Evolutionary conservation across 2,888 invertebrate genomes (phyloP).

Genomic region (Ochlodes sylvanus): DNA sequence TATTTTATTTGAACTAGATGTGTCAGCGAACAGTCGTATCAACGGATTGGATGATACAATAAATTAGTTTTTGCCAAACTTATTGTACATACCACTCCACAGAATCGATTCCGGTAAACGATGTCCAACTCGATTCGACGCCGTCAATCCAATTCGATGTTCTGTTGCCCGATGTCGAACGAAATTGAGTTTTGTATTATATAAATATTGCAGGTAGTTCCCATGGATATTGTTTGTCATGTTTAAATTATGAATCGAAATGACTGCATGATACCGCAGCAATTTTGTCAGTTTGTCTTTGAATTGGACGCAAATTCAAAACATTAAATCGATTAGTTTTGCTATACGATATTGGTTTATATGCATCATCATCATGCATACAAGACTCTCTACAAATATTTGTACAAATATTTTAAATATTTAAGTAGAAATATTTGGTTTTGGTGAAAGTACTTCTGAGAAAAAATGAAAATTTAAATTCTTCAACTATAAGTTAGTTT

Average conservation of each 20-base stretch:
- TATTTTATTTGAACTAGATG: slow-evolving; percentile 25
- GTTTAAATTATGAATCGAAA: slow-evolving; percentile 32
- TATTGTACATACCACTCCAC: slow-evolving; percentile 22
- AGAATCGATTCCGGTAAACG: slow-evolving; percentile 24
- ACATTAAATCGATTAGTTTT: too few relatives aligned
- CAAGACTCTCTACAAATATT: too few relatives aligned
- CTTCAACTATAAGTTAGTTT: too few relatives aligned
- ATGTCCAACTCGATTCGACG: slow-evolving; percentile 30
- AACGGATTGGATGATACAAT: slow-evolving; percentile 26
- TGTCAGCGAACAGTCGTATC: slow-evolving; percentile 31
- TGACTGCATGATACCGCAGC: slow-evolving; percentile 31
- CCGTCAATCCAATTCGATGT: slow-evolving; percentile 27
- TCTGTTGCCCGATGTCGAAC: slow-evolving; percentile 16
- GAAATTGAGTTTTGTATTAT: slow-evolving; percentile 35
- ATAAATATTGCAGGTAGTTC: slow-evolving; percentile 36
- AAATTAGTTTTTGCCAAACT: slow-evolving; percentile 31
- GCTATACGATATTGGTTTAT: too few relatives aligned
- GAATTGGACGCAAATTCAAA: not conserved
- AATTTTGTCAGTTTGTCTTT: slow-evolving; percentile 20
- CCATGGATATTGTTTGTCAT: slow-evolving; percentile 32
- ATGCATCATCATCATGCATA: too few relatives aligned
- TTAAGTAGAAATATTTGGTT: too few relatives aligned
- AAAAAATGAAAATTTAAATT: too few relatives aligned
- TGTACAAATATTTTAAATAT: too few relatives aligned
- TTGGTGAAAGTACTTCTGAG: too few relatives aligned